Percentiles rank a stretch among this genome's conserved stretches.
Evolutionary conservation across 2,888 invertebrate genomes (phyloP).

Genomic region (Andrena fulva): DNA sequence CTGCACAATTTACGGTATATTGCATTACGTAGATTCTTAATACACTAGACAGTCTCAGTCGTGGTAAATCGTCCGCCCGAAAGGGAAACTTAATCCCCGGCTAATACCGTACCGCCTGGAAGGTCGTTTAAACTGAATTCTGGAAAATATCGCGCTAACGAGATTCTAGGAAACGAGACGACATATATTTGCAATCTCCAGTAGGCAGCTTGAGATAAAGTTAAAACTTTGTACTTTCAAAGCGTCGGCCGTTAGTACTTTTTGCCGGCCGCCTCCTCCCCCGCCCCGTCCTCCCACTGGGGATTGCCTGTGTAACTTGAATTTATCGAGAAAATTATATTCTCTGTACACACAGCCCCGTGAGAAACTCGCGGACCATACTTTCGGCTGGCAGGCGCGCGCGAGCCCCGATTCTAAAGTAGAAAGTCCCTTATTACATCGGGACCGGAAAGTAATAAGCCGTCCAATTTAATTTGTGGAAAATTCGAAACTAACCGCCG

Average conservation of each 20-base stretch:
- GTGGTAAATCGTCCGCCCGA: slow-evolving; percentile 10
- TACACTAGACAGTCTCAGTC: not conserved
- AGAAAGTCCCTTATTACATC: slow-evolving; percentile 60
- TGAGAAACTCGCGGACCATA: slow-evolving; percentile 54
- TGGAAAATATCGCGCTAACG: slow-evolving; percentile 52
- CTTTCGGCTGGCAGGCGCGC: slow-evolving; percentile 43
- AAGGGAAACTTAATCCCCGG: slow-evolving; percentile 37
- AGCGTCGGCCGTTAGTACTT: slow-evolving; percentile 55
- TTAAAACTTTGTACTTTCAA: slow-evolving; percentile 64
- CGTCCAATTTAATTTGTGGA: slow-evolving; percentile 51
- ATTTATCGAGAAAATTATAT: slow-evolving; percentile 73
- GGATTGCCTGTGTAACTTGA: slow-evolving; percentile 66
- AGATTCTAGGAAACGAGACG: slow-evolving; percentile 48
- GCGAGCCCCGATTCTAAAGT: slow-evolving; percentile 53
- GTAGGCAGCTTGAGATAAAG: slow-evolving; percentile 55
- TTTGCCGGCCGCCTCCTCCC: slow-evolving; percentile 31
- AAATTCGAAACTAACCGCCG: slow-evolving; percentile 51
- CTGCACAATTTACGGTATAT: not conserved
- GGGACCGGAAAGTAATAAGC: slow-evolving; percentile 59
- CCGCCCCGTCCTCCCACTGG: not conserved
- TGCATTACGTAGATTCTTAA: not conserved
- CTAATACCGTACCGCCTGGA: slow-evolving; percentile 22
- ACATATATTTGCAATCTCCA: slow-evolving; percentile 64
- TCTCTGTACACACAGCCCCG: slow-evolving; percentile 57
- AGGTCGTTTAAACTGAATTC: slow-evolving; percentile 58